Percentiles rank a stretch among this genome's conserved stretches.
phyloP scores from a whole-genome alignment of 2,888 invertebrate genomes.

The Aspidiotus destructor region DNA sequence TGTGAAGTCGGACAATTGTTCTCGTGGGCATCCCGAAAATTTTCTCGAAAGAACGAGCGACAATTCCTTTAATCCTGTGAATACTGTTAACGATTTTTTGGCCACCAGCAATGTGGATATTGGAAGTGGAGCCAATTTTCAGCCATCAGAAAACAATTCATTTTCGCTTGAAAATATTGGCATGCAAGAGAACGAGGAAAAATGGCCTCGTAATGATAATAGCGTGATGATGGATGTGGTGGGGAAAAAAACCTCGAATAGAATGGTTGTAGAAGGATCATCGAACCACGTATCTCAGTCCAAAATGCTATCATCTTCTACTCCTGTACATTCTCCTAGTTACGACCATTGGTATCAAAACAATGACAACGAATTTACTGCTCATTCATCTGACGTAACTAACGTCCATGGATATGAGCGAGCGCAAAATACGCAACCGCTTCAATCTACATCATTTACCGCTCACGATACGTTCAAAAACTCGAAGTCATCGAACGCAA shows the following conservation, averaged over 20 bases:
- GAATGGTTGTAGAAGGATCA: conserved; percentile 19
- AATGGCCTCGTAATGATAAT: not conserved
- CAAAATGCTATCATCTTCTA: conserved; percentile 3
- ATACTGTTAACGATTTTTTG: not conserved
- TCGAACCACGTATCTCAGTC: not conserved
- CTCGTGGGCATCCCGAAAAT: no score
- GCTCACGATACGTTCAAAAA: not conserved
- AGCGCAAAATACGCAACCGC: not conserved
- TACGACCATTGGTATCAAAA: conserved; percentile 18
- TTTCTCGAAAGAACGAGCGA: no score
- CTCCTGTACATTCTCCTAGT: conserved; percentile 1
- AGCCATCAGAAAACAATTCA: not conserved
- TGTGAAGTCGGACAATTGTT: not conserved
- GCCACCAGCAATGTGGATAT: not conserved
- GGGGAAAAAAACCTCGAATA: not conserved
- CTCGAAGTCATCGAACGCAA: conserved; percentile 15
- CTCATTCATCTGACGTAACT: not conserved
- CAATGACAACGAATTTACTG: not conserved
- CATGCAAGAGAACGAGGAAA: not conserved
- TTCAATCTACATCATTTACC: not conserved
- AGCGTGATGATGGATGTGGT: not conserved
- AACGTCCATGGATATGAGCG: not conserved
- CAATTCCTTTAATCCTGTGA: not conserved
- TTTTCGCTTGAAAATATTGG: not conserved
- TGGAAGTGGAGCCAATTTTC: not conserved